phyloP scores from a whole-genome alignment of 92 coral and sea anemone genomes.

The Pocillopora grandis region DNA sequence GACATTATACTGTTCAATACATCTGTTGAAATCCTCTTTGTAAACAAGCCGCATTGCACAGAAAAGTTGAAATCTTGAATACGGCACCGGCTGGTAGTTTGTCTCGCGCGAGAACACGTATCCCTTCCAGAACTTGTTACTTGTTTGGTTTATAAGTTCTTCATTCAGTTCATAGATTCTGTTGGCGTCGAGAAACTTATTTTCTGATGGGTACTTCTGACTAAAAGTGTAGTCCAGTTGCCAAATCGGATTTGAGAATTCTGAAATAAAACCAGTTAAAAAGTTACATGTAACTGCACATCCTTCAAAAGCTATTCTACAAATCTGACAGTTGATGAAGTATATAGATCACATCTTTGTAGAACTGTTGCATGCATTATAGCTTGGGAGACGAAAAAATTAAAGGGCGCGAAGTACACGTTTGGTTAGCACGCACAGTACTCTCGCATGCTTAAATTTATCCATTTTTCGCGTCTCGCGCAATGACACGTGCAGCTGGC shows the following conservation, averaged over 20 bases:
- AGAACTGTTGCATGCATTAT: too few species aligned
- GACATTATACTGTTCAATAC: constrained; percentile 58
- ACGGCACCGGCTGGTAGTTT: constrained; percentile 70
- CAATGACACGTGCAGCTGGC: too few species aligned
- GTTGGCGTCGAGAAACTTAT: constrained; percentile 64
- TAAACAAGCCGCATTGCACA: constrained; percentile 77
- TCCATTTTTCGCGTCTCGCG: too few species aligned
- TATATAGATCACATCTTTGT: too few species aligned
- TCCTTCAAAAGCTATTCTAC: too few species aligned
- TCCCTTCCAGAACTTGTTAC: constrained; percentile 63
- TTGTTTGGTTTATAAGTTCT: constrained; percentile 73
- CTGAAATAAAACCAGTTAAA: constrained; percentile 5
- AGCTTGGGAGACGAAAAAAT: too few species aligned
- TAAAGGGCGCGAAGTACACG: too few species aligned
- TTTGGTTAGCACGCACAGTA: too few species aligned
- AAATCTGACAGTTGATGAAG: too few species aligned
- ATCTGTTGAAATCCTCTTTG: constrained; percentile 57
- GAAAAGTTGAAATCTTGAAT: constrained; percentile 72
- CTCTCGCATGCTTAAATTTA: too few species aligned
- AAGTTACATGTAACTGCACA: not conserved
- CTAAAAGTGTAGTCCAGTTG: constrained; percentile 76
- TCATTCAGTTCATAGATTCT: constrained; percentile 79
- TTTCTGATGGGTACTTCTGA: constrained; percentile 69
- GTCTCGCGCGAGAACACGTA: constrained; percentile 75
- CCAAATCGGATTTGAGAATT: constrained; percentile 61